Percentiles rank a stretch among this genome's conserved stretches.
phyloP scores from a whole-genome alignment of 2,113 vertebrate genomes.

The Pagrus major region DNA sequence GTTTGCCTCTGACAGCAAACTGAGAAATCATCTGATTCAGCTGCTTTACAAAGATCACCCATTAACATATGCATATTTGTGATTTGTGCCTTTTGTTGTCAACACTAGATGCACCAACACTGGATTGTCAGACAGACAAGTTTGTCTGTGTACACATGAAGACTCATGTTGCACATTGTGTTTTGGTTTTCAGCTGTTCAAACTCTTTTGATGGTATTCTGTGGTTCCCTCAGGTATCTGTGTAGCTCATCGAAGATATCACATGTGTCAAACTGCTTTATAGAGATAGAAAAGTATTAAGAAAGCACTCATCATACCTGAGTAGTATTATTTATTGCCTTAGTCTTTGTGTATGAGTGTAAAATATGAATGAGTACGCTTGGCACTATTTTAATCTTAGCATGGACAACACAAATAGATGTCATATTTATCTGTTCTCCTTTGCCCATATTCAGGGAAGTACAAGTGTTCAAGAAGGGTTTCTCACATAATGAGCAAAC shows the following conservation, averaged over 20 bases:
- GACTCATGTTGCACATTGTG: constrained; percentile 43
- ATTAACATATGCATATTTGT: constrained; percentile 58
- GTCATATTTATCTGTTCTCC: constrained; percentile 40
- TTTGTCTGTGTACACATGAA: constrained; percentile 23
- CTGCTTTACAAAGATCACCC: constrained; percentile 45
- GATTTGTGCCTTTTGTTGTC: constrained; percentile 68
- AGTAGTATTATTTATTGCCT: constrained; percentile 63
- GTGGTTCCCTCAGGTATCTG: constrained; percentile 64
- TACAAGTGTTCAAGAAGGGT: constrained; percentile 16
- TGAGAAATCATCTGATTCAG: constrained; percentile 19
- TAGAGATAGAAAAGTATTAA: constrained; percentile 22
- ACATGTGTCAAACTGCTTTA: constrained; percentile 23
- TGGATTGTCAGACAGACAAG: constrained; percentile 33
- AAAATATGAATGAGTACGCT: constrained; percentile 48
- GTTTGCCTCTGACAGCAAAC: constrained; percentile 8
- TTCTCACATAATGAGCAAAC: constrained; percentile 9
- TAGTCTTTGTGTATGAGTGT: constrained; percentile 55
- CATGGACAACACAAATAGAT: constrained; percentile 39
- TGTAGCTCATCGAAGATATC: constrained; percentile 27
- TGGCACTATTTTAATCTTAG: constrained; percentile 52
- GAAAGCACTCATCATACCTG: constrained; percentile 27
- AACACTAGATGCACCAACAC: constrained; percentile 53
- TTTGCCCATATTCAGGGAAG: constrained; percentile 50
- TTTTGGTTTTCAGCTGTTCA: constrained; percentile 37
- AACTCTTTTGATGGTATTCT: constrained; percentile 23